Evolutionary conservation across 2,797 vertebrate genomes (phyloP), one percentile per base, ranked within the genome.

Genomic region (Esox masquinongy): DNA sequence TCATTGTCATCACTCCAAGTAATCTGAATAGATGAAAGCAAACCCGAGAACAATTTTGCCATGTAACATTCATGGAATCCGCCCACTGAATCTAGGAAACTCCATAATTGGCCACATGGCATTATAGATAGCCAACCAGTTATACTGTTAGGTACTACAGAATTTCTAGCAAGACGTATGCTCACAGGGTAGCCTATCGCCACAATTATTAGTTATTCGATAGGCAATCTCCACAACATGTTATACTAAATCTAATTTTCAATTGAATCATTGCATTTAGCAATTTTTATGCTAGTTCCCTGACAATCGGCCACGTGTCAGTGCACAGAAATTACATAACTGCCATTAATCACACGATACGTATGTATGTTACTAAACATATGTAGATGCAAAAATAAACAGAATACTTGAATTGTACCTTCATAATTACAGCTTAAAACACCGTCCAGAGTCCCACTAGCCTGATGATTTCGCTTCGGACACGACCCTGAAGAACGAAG

Each of bases 1-100:
- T 92, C 91, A 93, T 93, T 93, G 92, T 78, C 92, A 93, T 88
- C 75, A 0, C 61, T 83, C 89, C 83, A 93, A 69, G 1, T 16
- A 1, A 5, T 51, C 15, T 83, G 85, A 89, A 68, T 78, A 63
- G 79, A 77, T 91, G 90, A 89, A 92, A 93, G 92, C 91, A 90
- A 92, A 86, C 87, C 90, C 82, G 91, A 74, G 0, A 12, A 2
- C 86, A 4, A n/a, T 92, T 0, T 92, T 36, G 85, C 92, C 89
- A 89, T 84, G 1, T 76, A 63, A 36, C 68, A 67, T 67, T 5
- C 0, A 61, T 50, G 76, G 81, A 81, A 77, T 73, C 51, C 66
- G 77, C 50, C 87, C 85, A 90, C 83, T 73, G 49, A 70, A 74
- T 73, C 71, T 43, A n/a, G 31, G 19, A 15, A 59, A 56, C 31